phyloP scores from a whole-genome alignment of 2,113 vertebrate species.

The Lepus timidus region DNA sequence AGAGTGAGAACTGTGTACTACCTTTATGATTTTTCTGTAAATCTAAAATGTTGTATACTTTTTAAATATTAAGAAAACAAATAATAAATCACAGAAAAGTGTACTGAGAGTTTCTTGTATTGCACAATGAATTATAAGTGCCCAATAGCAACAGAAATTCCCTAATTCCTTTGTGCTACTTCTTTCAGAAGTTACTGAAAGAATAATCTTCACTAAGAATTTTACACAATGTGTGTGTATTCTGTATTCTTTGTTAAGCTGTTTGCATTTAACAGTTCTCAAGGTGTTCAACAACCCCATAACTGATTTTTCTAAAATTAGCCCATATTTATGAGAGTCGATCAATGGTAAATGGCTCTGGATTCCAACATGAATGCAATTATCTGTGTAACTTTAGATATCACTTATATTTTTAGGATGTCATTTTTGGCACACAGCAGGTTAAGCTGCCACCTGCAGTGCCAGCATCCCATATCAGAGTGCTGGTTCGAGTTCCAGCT shows the following conservation, averaged over 20 bases:
- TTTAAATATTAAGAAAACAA: background rate
- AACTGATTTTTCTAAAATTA: background rate
- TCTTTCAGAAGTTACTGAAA: background rate
- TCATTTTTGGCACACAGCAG: background rate
- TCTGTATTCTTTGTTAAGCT: background rate
- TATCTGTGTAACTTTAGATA: background rate
- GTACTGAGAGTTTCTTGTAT: background rate
- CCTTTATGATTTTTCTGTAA: background rate
- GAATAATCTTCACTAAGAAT: background rate
- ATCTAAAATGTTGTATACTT: background rate
- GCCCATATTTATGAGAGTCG: background rate
- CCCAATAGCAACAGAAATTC: background rate
- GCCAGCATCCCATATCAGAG: too few species aligned
- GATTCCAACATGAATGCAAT: background rate
- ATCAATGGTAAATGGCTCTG: background rate
- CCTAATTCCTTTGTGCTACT: background rate
- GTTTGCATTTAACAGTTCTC: background rate
- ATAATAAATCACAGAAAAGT: background rate
- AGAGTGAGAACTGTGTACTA: background rate
- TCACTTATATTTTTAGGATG: background rate
- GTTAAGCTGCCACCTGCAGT: too few species aligned
- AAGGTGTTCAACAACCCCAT: background rate
- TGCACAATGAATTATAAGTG: background rate
- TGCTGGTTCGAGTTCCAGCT: too few species aligned
- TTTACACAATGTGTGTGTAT: background rate